Evolutionary conservation across 2,113 vertebrate genomes (phyloP).

Genomic region (Chaenogobius annularis): DNA sequence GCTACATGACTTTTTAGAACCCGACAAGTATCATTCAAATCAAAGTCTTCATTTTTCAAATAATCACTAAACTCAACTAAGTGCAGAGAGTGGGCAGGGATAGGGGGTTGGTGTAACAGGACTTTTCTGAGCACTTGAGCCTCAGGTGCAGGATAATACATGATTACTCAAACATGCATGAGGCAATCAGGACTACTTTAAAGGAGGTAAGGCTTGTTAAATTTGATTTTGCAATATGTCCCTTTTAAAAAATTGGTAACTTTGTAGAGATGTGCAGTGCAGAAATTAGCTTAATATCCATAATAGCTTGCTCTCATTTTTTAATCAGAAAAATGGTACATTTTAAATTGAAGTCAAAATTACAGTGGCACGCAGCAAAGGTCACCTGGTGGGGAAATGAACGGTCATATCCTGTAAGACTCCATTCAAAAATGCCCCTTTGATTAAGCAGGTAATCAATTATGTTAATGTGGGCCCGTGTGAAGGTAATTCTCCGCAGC

Average conservation of each 20-base stretch:
- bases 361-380: constrained; percentile 4
- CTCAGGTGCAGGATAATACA: too few species aligned
- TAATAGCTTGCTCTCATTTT: neutral
- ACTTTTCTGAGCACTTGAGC: too few species aligned
- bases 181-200: too few species aligned
- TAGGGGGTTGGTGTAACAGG: too few species aligned
- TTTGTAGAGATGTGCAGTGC: neutral
- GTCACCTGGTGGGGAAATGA: constrained; percentile 1
- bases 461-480: constrained; percentile 57
- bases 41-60: too few species aligned
- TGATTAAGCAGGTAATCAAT: constrained; percentile 43
- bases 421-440: constrained; percentile 20
- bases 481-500: constrained; percentile 38
- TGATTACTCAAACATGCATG: neutral
- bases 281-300: neutral
- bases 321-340: neutral
- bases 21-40: too few species aligned
- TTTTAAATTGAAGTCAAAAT: constrained; percentile 5
- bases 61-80: too few species aligned
- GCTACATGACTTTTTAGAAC: too few species aligned
- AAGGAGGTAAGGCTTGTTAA: too few species aligned
- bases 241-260: neutral
- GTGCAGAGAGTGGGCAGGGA: too few species aligned
- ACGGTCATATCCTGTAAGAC: constrained; percentile 3
- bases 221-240: too few species aligned